These are phyloP conservation scores for Eucidaris tribuloides DNA, from an alignment of 35 echinoderm and acorn worm species.

Conservation along the genomic window DNA sequence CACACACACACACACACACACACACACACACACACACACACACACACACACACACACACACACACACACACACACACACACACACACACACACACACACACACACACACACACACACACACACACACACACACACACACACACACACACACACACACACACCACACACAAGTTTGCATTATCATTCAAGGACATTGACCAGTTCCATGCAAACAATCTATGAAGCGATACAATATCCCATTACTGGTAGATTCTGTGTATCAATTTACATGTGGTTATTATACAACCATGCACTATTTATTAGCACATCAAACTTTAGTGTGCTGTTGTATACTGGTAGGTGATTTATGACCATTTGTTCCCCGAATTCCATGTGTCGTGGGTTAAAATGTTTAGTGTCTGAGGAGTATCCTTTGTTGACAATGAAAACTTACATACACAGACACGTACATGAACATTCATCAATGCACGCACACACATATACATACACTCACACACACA, in stretches of 20 bases:
- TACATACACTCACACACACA: background rate
- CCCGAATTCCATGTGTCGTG: no score
- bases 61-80: background rate
- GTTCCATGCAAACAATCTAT: no score
- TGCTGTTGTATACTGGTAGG: no score
- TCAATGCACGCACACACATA: background rate
- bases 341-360: no score
- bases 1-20: background rate
- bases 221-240: no score
- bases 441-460: background rate
- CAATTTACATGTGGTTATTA: no score
- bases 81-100: background rate
- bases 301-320: no score
- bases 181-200: background rate
- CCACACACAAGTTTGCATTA: background rate
- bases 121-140: background rate
- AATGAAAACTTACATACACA: no score
- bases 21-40: background rate
- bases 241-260: no score
- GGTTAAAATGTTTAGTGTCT: no score
- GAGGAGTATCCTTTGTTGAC: no score
- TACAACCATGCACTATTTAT: no score
- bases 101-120: background rate
- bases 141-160: background rate
- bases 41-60: background rate